Evolutionary conservation across 1,140 invertebrate species (phyloP).

Genomic region (Pinna nobilis): DNA sequence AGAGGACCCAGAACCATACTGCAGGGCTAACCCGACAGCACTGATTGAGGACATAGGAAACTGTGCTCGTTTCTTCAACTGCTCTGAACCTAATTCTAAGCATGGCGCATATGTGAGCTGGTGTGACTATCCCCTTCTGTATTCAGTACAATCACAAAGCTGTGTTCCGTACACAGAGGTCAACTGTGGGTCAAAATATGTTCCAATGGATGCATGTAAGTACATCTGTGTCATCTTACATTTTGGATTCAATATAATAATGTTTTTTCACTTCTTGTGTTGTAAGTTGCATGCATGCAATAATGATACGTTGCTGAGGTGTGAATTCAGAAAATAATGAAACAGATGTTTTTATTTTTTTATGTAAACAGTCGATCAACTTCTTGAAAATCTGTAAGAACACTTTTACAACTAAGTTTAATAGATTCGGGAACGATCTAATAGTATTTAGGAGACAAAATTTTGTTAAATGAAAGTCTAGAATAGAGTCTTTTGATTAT

Average conservation of each 20-base stretch:
- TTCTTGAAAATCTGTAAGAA: too few species aligned
- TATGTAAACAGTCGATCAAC: too few species aligned
- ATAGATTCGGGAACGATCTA: too few species aligned
- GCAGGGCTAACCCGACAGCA: slow-evolving; percentile 44
- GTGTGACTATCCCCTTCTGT: slow-evolving; percentile 62
- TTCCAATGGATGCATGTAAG: slow-evolving; percentile 62
- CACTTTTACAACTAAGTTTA: too few species aligned
- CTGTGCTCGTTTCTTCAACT: slow-evolving; percentile 61
- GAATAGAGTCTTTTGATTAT: too few species aligned
- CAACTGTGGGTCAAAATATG: slow-evolving; percentile 43
- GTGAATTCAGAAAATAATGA: too few species aligned
- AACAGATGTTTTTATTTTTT: too few species aligned
- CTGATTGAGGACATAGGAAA: slow-evolving; percentile 44
- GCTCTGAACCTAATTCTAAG: slow-evolving; percentile 38
- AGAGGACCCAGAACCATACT: slow-evolving; percentile 44
- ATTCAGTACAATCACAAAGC: slow-evolving; percentile 22
- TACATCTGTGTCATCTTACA: background rate
- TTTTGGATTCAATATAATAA: too few species aligned
- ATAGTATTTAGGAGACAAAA: too few species aligned
- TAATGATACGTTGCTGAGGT: too few species aligned
- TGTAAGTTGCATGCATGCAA: slow-evolving; percentile 35
- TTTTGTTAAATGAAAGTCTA: too few species aligned
- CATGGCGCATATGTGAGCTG: slow-evolving; percentile 42
- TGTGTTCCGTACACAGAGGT: slow-evolving; percentile 52
- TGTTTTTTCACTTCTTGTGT: too few species aligned